Evolutionary conservation across 2,888 invertebrate genomes (phyloP).

Genomic region (Itoplectis maculator): DNA sequence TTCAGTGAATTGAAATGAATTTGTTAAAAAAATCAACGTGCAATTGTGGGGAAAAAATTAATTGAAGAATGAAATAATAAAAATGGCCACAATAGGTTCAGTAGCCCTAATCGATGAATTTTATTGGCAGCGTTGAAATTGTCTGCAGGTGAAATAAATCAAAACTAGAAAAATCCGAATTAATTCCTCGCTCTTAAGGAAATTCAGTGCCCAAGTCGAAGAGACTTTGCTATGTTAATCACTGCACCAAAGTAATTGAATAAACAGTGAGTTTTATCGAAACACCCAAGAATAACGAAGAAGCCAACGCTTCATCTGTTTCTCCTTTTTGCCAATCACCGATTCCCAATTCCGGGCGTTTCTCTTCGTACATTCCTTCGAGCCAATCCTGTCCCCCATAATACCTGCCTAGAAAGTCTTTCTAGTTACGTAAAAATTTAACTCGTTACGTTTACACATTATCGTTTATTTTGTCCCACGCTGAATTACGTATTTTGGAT

Average conservation of each 20-base stretch:
- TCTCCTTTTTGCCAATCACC: not conserved
- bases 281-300: not conserved
- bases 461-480: slow-evolving; percentile 18
- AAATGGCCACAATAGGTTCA: too few relatives aligned
- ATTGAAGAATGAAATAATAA: too few relatives aligned
- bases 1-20: too few relatives aligned
- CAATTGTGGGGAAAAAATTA: too few relatives aligned
- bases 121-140: not conserved
- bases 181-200: not conserved
- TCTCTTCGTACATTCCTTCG: slow-evolving; percentile 8
- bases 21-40: too few relatives aligned
- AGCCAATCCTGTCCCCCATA: slow-evolving; percentile 38
- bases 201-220: not conserved
- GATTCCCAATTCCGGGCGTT: slow-evolving; percentile 5
- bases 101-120: too few relatives aligned
- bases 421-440: slow-evolving; percentile 58
- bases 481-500: slow-evolving; percentile 9
- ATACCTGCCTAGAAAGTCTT: slow-evolving; percentile 64
- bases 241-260: not conserved
- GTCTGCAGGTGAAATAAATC: not conserved
- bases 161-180: too few relatives aligned
- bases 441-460: slow-evolving; percentile 34
- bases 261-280: not conserved
- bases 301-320: not conserved
- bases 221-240: not conserved